Percentiles rank a stretch among this genome's conserved stretches.
These are phyloP conservation scores for Pogonophryne albipinna DNA, from an alignment of 2,797 vertebrate species.

Conservation along the genomic window DNA sequence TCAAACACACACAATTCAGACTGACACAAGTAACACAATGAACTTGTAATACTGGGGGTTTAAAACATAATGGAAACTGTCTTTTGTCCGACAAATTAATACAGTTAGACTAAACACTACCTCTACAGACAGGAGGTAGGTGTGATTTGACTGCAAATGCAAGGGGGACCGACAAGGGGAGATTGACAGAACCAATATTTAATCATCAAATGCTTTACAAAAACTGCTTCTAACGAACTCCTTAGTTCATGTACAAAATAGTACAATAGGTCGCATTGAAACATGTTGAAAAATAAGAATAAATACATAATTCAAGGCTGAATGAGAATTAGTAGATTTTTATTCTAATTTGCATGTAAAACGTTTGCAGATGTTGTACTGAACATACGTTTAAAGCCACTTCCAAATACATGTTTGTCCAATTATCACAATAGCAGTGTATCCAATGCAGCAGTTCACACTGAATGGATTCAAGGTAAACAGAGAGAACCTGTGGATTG, in stretches of 20 bases:
- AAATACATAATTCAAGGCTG: background rate
- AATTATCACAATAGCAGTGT: background rate
- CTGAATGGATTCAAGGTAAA: background rate
- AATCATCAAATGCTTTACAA: background rate
- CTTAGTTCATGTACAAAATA: background rate
- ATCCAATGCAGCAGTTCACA: background rate
- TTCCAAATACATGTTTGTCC: too few relatives aligned
- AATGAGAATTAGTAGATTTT: background rate
- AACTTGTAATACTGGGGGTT: background rate
- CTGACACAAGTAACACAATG: background rate
- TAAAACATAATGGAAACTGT: conserved; percentile 2
- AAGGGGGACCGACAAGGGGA: background rate
- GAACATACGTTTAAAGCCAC: too few relatives aligned
- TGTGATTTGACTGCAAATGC: conserved; percentile 21
- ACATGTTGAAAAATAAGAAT: background rate
- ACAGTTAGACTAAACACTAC: conserved; percentile 9
- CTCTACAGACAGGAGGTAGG: conserved; percentile 7
- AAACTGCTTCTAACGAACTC: background rate
- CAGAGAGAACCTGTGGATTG: too few relatives aligned
- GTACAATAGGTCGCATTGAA: background rate
- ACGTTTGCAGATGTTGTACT: background rate
- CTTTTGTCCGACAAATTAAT: conserved; percentile 8
- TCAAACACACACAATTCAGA: background rate
- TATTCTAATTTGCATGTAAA: background rate
- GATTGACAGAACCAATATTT: background rate